A percentile compares a stretch with the other conserved stretches of the same genome.
Conservation (phyloP, 2,888 invertebrate species). For the Gymnoscelis rufifasciata region DNA sequence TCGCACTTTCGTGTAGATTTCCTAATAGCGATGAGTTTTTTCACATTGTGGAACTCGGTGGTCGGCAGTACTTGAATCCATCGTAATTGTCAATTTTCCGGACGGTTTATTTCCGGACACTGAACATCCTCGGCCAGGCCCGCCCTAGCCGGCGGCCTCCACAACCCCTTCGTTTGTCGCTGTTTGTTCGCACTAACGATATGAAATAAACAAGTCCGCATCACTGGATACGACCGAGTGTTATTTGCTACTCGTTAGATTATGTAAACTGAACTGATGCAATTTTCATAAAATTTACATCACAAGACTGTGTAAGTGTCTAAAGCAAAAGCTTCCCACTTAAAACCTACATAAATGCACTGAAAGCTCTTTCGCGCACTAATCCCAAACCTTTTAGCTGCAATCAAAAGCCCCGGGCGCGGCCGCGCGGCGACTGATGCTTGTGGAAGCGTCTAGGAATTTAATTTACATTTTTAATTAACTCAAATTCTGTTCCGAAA, state of each 20-base stretch:
- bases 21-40: no score
- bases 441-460: constrained; percentile 79
- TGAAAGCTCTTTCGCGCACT: constrained; percentile 80
- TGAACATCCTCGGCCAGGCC: constrained; percentile 69
- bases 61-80: constrained; percentile 41
- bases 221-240: neutral
- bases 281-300: constrained; percentile 74
- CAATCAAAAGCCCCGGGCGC: constrained; percentile 71
- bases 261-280: constrained; percentile 35
- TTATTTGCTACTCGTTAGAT: constrained; percentile 9
- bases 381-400: constrained; percentile 80
- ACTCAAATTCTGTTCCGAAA: constrained; percentile 79
- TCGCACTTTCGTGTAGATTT: no score
- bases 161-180: constrained; percentile 52
- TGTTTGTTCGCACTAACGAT: constrained; percentile 40
- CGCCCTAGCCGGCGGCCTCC: constrained; percentile 42
- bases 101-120: constrained; percentile 82
- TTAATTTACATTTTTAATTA: constrained; percentile 80
- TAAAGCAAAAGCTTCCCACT: constrained; percentile 80
- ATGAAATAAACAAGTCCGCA: constrained; percentile 1
- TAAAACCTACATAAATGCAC: constrained; percentile 80
- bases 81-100: constrained; percentile 85
- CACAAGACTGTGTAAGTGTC: constrained; percentile 70
- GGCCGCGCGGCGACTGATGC: constrained; percentile 59
- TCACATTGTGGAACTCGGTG: no score